Base-by-base conservation (phyloP, 2,888 invertebrate species). In the Marronus borbonicus region DNA sequence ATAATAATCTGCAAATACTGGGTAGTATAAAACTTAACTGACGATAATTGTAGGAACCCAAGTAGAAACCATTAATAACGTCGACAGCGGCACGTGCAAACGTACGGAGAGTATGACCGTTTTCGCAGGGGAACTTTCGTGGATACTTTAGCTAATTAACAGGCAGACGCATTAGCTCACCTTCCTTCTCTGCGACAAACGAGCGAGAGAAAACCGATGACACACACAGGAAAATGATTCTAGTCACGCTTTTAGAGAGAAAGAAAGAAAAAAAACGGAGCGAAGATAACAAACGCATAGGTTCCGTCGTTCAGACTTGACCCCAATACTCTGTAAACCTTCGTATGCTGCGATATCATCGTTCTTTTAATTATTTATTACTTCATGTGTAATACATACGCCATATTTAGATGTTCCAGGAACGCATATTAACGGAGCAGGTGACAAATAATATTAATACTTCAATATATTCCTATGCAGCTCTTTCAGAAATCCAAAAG, bases 161-260 rank as follows among this genome's bases (percentile, higher is more conserved):
- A 81, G 78, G 79, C 78, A 81, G 80, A 80, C 81, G 60, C 72
- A 79, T 81, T 76, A 77, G 78, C 76, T 81, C 78, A 74, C 72
- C 72, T 74, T 74, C 79, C 81, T 79, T 78, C 80, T 80, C 79
- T 79, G 76, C 76, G 75, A 80, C 78, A 79, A 80, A 70, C 77
- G 68, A 78, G 70, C 77, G 68, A 78, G 81, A 79, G 81, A 79
- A 81, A 80, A 78, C 76, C 78, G 70, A 79, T 76, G 79, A 78
- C 72, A 75, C 74, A 77, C 76, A 76, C 76, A 74, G 78, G 77
- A 76, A 80, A 82, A 81, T 82, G 82, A 79, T 76, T 81, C 80
- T 79, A 62, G 82, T 82, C 82, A 82, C 82, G 82, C 82, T 81
- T 60, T 60, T 39, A 24, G 44, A 74, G 72, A 74, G 72, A 74